Evolutionary conservation across 2,888 invertebrate species (phyloP).

Genomic region (Diarsia brunnea): DNA sequence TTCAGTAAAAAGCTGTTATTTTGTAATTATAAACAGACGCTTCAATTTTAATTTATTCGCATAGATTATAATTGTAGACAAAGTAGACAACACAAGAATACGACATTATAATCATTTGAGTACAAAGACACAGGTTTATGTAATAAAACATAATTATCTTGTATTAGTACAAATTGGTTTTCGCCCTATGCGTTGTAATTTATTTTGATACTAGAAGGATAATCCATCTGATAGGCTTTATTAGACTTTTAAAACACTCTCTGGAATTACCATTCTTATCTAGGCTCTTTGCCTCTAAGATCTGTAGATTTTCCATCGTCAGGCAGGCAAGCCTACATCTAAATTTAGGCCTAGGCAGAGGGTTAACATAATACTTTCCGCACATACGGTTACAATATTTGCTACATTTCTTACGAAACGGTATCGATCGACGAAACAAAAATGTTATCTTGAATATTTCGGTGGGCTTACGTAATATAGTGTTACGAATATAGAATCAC

Average conservation of each 20-base stretch:
- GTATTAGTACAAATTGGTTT: background rate
- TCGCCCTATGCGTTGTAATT: background rate
- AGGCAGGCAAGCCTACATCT: constrained; percentile 16
- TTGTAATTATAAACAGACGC: no score
- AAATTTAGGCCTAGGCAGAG: constrained; percentile 33
- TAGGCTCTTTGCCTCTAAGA: background rate
- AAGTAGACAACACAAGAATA: background rate
- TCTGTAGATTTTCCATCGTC: constrained; percentile 1
- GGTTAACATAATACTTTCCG: constrained; percentile 33
- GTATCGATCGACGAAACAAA: constrained; percentile 41
- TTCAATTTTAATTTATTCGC: no score
- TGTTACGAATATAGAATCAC: background rate
- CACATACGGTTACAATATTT: constrained; percentile 34
- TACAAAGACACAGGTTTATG: background rate
- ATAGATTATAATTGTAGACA: background rate
- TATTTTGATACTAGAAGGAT: background rate
- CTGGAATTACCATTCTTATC: constrained; percentile 3
- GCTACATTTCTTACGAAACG: constrained; percentile 32
- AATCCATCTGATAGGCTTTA: constrained; percentile 9
- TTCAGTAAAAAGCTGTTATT: no score
- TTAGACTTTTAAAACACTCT: background rate
- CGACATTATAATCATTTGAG: background rate
- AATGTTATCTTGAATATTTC: constrained; percentile 31
- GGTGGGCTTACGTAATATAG: constrained; percentile 13
- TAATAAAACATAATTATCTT: background rate